A percentile compares a stretch with the other conserved stretches of the same genome.
Evolutionary conservation across 2,888 invertebrate genomes (phyloP).

Genomic region (Ephialtes manifestator): DNA sequence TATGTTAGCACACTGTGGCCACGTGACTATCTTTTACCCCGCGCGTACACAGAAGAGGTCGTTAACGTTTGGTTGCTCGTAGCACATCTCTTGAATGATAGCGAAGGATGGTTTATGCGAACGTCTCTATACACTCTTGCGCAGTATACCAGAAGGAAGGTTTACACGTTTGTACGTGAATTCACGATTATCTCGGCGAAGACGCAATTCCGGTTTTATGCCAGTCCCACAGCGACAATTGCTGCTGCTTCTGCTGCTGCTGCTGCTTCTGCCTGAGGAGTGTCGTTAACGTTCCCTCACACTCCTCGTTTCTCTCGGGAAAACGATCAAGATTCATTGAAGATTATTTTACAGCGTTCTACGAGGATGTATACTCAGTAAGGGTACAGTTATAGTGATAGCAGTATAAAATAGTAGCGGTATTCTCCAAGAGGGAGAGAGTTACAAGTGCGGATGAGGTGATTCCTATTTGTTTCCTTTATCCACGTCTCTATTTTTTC

Average conservation of each 20-base stretch:
- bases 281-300: slow-evolving; percentile 58
- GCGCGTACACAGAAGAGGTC: slow-evolving; percentile 2
- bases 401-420: neutral
- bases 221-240: slow-evolving; percentile 74
- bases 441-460: neutral
- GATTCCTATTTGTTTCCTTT: neutral
- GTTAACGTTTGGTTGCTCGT: slow-evolving; percentile 39
- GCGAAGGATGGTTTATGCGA: slow-evolving; percentile 36
- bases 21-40: slow-evolving; percentile 20
- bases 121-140: slow-evolving; percentile 26
- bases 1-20: neutral
- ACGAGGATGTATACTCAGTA: slow-evolving; percentile 33
- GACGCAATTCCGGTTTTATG: slow-evolving; percentile 77
- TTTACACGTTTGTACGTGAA: slow-evolving; percentile 32
- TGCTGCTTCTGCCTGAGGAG: slow-evolving; percentile 42
- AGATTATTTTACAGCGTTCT: slow-evolving; percentile 64
- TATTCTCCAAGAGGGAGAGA: no score
- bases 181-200: slow-evolving; percentile 66
- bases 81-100: slow-evolving; percentile 39
- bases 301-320: slow-evolving; percentile 38
- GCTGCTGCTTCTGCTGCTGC: slow-evolving; percentile 58
- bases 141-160: slow-evolving; percentile 14
- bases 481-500: neutral
- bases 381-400: slow-evolving; percentile 11
- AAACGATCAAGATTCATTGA: slow-evolving; percentile 66